Evolutionary conservation across 2,113 vertebrate species (phyloP), one percentile per base, ranked within the genome.

Genomic region (Anseranas semipalmata): DNA sequence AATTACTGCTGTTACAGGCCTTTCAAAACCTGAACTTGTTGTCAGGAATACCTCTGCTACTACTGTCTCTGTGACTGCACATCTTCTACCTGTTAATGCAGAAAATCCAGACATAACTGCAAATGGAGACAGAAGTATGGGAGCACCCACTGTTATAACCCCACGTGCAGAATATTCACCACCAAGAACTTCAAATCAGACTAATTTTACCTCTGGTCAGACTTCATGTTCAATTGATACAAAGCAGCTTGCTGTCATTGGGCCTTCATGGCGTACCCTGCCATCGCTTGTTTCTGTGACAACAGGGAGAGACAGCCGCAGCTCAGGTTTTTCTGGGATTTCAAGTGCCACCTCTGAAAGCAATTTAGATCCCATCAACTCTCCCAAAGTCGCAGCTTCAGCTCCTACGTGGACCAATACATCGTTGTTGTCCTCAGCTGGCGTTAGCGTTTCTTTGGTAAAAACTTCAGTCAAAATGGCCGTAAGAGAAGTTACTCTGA

Each of bases 401-500:
- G 50, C 85, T 88, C 94, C 93, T 84, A n/a, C 2, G 0, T 94
- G 92, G 96, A 91, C 86, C 76, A 80, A 20, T 83, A 76, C 88
- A 91, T 53, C 59, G 2, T 43, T 92, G 55, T 45, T 90, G 19
- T 94, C 93, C 62, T 94, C 92, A 73, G 15, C 81, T n/a, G 83
- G 32, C 41, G 37, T 65, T 82, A 84, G 43, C 67, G 55, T 89
- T 93, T 86, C 95, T 90, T 93, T 1, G 0, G 86, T 81, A 83
- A 94, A 81, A 79, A 37, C 60, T 60, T 74, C 75, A 48, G 11
- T 6, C 27, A 45, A 53, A 77, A 92, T 43, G 12, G 71, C 84
- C 79, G 8, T 35, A 65, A 62, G 39, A 96, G 85, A 94, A 94
- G 71, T 75, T 96, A 48, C 63, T 93, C 45, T 85, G 79, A 93